phyloP scores from a whole-genome alignment of 2,797 vertebrate genomes.

The Notoglanidium macrostoma region DNA sequence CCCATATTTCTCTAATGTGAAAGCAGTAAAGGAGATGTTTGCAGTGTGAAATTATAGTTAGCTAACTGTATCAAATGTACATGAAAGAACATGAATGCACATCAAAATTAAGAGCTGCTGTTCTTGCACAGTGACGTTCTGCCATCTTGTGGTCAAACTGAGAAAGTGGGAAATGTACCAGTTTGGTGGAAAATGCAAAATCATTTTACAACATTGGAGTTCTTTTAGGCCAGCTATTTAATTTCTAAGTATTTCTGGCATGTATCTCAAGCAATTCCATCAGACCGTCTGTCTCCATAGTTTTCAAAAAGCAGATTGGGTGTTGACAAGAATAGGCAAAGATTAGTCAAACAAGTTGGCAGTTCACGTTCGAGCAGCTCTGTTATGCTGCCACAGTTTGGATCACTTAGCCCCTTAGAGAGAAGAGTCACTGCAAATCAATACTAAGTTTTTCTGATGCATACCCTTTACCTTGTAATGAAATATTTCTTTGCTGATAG shows the following conservation, averaged over 20 bases:
- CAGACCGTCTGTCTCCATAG: not conserved
- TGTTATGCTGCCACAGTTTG: not conserved
- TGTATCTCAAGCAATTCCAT: too few relatives aligned
- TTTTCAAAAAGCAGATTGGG: not conserved
- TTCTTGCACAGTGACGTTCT: conserved; percentile 48
- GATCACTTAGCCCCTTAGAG: not conserved
- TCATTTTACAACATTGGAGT: not conserved
- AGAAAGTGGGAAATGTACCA: not conserved
- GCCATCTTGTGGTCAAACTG: conserved; percentile 65
- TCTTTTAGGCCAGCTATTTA: not conserved
- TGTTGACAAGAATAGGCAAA: not conserved
- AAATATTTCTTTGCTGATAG: not conserved
- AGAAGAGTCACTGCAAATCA: not conserved
- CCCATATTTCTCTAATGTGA: not conserved
- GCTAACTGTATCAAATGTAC: not conserved
- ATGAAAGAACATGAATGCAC: too few relatives aligned
- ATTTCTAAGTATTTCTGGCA: not conserved
- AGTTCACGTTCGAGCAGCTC: too few relatives aligned
- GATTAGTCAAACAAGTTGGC: not conserved
- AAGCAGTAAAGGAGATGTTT: not conserved
- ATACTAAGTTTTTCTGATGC: not conserved
- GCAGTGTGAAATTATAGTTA: not conserved
- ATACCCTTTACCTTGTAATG: not conserved
- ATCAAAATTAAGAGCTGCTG: not conserved
- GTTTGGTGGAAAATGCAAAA: not conserved